A percentile compares a stretch with the other conserved stretches of the same genome.
These are phyloP conservation scores for Leucopsar rothschildi DNA, from an alignment of 2,113 vertebrate species.

Conservation along the genomic window DNA sequence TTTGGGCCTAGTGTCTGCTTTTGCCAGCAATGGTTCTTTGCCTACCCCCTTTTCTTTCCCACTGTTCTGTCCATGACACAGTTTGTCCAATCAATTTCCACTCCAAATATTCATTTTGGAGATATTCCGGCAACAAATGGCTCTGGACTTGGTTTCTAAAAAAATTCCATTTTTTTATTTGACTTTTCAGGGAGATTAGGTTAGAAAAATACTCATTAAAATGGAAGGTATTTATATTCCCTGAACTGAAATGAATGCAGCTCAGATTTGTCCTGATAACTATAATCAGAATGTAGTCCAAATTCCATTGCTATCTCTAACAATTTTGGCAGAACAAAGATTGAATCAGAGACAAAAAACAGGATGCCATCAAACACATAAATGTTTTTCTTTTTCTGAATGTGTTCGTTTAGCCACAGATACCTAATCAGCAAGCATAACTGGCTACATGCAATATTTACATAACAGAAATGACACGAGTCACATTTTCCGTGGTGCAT, in stretches of 20 bases:
- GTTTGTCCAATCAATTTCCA: not conserved
- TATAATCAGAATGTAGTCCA: not conserved
- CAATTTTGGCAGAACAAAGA: conserved; percentile 20
- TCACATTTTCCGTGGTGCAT: not conserved
- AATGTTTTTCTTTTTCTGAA: not conserved
- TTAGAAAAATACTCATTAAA: not conserved
- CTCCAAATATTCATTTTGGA: not conserved
- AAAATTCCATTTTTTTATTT: not conserved
- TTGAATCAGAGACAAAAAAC: not conserved
- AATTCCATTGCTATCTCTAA: conserved; percentile 25
- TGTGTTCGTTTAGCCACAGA: not conserved
- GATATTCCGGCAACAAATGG: not conserved
- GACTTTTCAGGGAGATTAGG: not conserved
- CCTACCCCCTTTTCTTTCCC: not conserved
- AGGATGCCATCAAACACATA: not conserved
- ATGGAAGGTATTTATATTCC: not conserved
- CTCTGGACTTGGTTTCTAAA: not conserved
- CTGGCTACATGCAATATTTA: not conserved
- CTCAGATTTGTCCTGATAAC: not conserved
- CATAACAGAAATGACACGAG: not conserved
- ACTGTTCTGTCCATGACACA: not conserved
- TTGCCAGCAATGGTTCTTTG: not conserved
- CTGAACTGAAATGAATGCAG: not conserved
- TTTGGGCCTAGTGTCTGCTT: not conserved
- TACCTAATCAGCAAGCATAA: not conserved